A percentile compares a stretch with the other conserved stretches of the same genome.
These are phyloP conservation scores for Clostera curtula DNA, from an alignment of 2,888 invertebrate genomes.

Conservation along the genomic window DNA sequence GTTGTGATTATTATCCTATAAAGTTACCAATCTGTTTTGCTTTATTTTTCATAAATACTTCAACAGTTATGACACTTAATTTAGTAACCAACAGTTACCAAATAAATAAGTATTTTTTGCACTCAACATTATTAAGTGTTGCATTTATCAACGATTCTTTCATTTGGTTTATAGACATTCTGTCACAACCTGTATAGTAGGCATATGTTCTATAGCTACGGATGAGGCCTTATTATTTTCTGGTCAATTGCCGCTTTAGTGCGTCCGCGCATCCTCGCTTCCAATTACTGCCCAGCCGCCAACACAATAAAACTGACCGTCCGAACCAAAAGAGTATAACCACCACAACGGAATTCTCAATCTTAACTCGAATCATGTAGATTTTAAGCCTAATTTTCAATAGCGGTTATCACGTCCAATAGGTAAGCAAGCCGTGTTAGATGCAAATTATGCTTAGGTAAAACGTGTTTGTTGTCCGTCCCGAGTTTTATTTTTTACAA, in stretches of 20 bases:
- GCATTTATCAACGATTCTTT: too few species aligned
- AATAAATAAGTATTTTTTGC: too few species aligned
- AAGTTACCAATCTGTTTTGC: too few species aligned
- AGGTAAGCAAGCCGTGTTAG: slow-evolving; percentile 17
- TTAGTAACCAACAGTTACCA: too few species aligned
- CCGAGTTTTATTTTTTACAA: slow-evolving; percentile 71
- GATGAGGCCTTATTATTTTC: slow-evolving; percentile 70
- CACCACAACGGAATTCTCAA: slow-evolving; percentile 2
- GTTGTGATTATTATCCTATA: too few species aligned
- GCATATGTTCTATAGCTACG: slow-evolving; percentile 43
- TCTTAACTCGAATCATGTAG: slow-evolving; percentile 17
- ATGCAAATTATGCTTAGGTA: slow-evolving; percentile 73
- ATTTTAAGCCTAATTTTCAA: slow-evolving; percentile 6
- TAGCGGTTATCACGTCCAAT: slow-evolving; percentile 6
- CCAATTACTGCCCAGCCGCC: slow-evolving; percentile 72
- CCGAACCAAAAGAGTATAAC: slow-evolving; percentile 27
- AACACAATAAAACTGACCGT: slow-evolving; percentile 54
- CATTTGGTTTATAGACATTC: too few species aligned
- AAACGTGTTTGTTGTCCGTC: slow-evolving; percentile 70
- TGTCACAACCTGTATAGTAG: too few species aligned
- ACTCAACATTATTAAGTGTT: too few species aligned
- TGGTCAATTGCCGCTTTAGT: slow-evolving; percentile 73
- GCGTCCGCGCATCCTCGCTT: slow-evolving; percentile 72
- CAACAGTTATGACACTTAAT: too few species aligned
- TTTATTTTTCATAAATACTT: too few species aligned